phyloP scores from a whole-genome alignment of 2,888 invertebrate species.

The Dinocampus coccinellae region DNA sequence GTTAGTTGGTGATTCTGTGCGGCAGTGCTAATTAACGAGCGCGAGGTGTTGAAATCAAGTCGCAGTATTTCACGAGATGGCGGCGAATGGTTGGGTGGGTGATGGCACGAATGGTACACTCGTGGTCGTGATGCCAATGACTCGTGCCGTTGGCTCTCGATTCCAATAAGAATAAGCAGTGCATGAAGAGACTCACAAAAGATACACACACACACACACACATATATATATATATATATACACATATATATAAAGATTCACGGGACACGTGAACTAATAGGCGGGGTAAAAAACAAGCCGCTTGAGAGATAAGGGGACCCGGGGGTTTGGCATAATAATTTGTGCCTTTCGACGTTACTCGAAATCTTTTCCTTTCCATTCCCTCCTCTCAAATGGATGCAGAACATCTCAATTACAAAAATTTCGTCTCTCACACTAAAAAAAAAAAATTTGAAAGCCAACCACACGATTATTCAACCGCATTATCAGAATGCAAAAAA shows the following conservation, averaged over 20 bases:
- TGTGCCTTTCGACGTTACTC: conserved; percentile 46
- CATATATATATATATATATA: neutral
- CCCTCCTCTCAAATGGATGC: neutral
- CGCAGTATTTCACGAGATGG: conserved; percentile 61
- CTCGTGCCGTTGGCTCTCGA: conserved; percentile 34
- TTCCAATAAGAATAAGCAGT: conserved; percentile 26
- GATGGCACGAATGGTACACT: conserved; percentile 24
- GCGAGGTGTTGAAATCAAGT: conserved; percentile 64
- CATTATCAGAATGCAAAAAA: neutral
- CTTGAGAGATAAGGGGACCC: conserved; percentile 58
- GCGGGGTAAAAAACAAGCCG: conserved; percentile 63
- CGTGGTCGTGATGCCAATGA: conserved; percentile 18
- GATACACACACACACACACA: neutral
- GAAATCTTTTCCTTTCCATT: conserved; percentile 31
- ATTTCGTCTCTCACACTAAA: neutral
- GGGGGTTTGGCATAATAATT: conserved; percentile 60
- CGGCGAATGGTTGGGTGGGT: conserved; percentile 30
- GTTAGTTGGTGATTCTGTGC: conserved; percentile 28
- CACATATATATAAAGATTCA: conserved; percentile 51
- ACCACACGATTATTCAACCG: conserved; percentile 3
- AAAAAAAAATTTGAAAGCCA: conserved; percentile 14
- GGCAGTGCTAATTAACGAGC: conserved; percentile 62
- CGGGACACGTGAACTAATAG: conserved; percentile 64
- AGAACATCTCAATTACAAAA: conserved; percentile 52
- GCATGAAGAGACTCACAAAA: conserved; percentile 14